These are phyloP conservation scores for Ascidia mentula DNA, from an alignment of 23 tunicate species.

Conservation along the genomic window DNA sequence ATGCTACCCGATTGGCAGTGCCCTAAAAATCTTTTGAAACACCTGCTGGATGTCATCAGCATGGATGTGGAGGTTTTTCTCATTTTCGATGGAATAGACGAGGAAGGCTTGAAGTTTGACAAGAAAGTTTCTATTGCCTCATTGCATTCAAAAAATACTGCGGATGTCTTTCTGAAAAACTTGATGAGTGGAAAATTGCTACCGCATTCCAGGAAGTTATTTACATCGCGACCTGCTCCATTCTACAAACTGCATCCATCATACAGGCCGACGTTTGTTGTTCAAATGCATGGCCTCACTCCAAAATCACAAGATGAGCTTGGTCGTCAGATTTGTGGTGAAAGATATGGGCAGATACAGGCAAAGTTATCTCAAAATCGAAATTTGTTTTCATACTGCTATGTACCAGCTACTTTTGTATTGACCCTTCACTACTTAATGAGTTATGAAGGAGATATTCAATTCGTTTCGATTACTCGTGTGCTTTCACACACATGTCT, in stretches of 20 bases:
- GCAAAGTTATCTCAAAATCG: neutral
- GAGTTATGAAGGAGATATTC: constrained; percentile 5
- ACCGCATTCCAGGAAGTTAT: neutral
- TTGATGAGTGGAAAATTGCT: neutral
- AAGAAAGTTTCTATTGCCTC: neutral
- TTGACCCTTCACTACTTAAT: neutral
- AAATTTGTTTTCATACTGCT: neutral
- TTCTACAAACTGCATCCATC: neutral
- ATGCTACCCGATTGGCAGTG: neutral
- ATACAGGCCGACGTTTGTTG: neutral
- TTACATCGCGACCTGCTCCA: neutral
- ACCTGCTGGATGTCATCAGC: neutral
- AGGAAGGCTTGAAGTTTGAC: neutral
- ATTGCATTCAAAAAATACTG: neutral
- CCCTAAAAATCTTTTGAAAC: neutral
- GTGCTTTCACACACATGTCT: neutral
- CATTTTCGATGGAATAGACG: neutral
- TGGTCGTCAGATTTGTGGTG: neutral
- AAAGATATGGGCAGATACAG: neutral
- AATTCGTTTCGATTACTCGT: neutral
- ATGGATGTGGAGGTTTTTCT: neutral
- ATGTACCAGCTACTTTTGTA: neutral
- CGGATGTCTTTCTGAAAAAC: neutral
- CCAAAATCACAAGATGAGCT: neutral
- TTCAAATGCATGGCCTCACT: neutral